Evolutionary conservation across 2,888 invertebrate genomes (phyloP), one percentile per base, ranked within the genome.

Genomic region (Opisthograptis luteolata): DNA sequence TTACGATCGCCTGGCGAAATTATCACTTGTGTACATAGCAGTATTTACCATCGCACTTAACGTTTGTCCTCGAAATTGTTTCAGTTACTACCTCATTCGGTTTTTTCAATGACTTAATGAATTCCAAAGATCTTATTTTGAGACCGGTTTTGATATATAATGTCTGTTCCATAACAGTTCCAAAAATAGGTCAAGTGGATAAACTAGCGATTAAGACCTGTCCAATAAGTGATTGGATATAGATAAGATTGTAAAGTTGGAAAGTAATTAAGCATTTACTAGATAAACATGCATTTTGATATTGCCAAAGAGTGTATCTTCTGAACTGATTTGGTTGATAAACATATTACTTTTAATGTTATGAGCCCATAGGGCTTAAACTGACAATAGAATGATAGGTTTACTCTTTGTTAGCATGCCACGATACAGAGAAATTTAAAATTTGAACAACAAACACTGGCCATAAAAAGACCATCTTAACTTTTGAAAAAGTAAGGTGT

Each of bases 1-100:
- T 47, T 19, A 28, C 39, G 43, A 45, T 64, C 31, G 31, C 55
- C 37, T 55, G 37, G 28, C 37, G 44, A 59, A 57, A 54, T 45
- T 36, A 35, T 27, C 36, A 24, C 30, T 49, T 54, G 44, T 49
- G 49, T 48, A 48, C 45, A 36, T 24, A 14, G 24, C 25, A 6
- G n/a, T 6, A 19, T 6, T 6, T 10, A 41, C 30, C 44, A 12
- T n/a, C 15, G 30, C 7, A 27, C 20, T 42, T 42, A 36, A 36
- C 19, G 17, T 46, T n/a, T 37, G 24, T 32, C 1, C 17, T 27
- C 13, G 25, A 30, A 40, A 31, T 13, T 22, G 10, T 30, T 48
- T 24, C 12, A 35, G 15, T 25, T 40, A 22, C 9, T n/a, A 12
- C 28, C 40, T 12, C 2, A 36, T 7, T 31, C 9, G 9, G n/a